phyloP scores from a whole-genome alignment of 1,140 invertebrate species.

The Psilanteris sp. region DNA sequence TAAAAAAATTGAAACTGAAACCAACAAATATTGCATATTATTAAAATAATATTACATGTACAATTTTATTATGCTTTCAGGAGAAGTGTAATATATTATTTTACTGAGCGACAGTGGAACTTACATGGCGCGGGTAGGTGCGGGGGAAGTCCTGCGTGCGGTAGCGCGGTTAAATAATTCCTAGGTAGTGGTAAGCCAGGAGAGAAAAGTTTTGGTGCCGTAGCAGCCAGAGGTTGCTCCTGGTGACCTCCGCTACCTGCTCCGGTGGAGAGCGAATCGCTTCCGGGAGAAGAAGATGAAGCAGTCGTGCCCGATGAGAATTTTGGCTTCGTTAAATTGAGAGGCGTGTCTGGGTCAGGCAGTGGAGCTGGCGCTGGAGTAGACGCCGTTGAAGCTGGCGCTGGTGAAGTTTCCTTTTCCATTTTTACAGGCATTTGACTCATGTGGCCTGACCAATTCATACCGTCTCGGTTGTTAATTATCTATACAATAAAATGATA shows the following conservation, averaged over 20 bases:
- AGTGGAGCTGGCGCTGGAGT: conserved; percentile 74
- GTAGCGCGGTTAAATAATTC: conserved; percentile 80
- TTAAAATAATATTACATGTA: too few relatives aligned
- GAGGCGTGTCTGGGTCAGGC: conserved; percentile 87
- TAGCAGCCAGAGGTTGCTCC: conserved; percentile 82
- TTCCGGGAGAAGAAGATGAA: conserved; percentile 71
- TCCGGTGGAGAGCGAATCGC: conserved; percentile 79
- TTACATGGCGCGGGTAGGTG: conserved; percentile 78
- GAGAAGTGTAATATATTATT: too few relatives aligned
- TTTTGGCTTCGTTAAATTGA: conserved; percentile 94
- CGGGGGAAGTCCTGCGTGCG: conserved; percentile 82
- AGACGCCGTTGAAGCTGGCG: conserved; percentile 77
- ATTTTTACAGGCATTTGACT: conserved; percentile 73
- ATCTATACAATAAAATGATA: conserved; percentile 26
- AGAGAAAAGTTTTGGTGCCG: conserved; percentile 82
- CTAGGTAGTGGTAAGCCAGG: conserved; percentile 81
- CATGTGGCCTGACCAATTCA: conserved; percentile 75
- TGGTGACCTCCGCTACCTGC: conserved; percentile 76
- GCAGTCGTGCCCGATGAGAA: conserved; percentile 75
- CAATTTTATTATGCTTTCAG: too few relatives aligned
- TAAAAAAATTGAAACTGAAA: too few relatives aligned
- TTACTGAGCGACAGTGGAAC: too few relatives aligned
- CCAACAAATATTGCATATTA: too few relatives aligned
- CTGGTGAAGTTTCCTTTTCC: conserved; percentile 77
- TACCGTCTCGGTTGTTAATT: conserved; percentile 74